Evolutionary conservation across 2,113 vertebrate species (phyloP), one percentile per base, ranked within the genome.

Genomic region (Bos javanicus): DNA sequence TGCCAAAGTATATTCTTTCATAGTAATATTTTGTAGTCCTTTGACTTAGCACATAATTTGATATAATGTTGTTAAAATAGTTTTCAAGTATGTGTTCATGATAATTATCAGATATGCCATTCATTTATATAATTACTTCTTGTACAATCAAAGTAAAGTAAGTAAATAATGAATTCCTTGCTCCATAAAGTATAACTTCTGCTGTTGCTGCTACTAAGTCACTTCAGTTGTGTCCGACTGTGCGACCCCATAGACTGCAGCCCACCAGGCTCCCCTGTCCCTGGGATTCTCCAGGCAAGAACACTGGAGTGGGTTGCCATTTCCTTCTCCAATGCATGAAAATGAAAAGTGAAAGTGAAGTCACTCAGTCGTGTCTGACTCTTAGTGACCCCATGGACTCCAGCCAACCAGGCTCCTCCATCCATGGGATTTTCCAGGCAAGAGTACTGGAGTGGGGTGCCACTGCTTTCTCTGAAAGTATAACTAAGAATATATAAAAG

Each of bases 31-130:
- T 87, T 87, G 1, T 46, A 88, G 48, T 88, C 5, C 56, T 84
- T 95, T 96, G n/a, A 91, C 2, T 54, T 62, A 60, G 3, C 30
- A 85, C 33, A 56, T 60, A 88, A 81, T 81, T 95, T 92, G 28
- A 71, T 30, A 67, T 23, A 87, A 15, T 52, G 0, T 28, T 28
- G 30, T 95, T 57, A 76, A 95, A 83, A n/a, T 90, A 83, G 30
- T 43, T 93, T 78, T 87, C 50, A 95, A 83, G 60, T 87, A 78
- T 59, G 19, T 59, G 1, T 39, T 86, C 26, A 43, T 54, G 83
- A 60, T 91, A 76, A 80, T 86, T 81, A 56, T 85, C 30, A 43
- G 11, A 81, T 43, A 6, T 92, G 10, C 52, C 5, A 91, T 56
- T 16, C 9, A 57, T 89, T 33, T 86, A n/a, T 16, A 62, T 81